Evolutionary conservation across 2,113 vertebrate genomes (phyloP).

Genomic region (Microcebus lehilahytsara): DNA sequence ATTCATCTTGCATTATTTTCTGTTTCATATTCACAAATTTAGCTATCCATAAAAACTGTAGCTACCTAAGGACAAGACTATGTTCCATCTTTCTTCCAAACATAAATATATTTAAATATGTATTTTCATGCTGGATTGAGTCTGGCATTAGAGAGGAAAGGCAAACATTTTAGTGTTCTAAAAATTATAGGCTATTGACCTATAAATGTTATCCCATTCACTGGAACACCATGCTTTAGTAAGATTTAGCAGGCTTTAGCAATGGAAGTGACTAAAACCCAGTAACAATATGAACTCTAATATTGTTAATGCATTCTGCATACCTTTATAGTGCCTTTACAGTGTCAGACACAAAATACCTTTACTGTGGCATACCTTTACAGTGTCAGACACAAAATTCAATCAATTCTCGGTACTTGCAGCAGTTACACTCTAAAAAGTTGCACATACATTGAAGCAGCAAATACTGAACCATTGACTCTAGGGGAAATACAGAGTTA

Average conservation of each 20-base stretch:
- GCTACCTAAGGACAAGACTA: background rate
- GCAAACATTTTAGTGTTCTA: background rate
- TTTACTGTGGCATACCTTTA: too few relatives aligned
- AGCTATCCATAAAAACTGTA: background rate
- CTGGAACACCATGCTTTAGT: background rate
- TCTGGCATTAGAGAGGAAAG: background rate
- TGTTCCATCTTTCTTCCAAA: background rate
- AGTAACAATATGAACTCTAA: background rate
- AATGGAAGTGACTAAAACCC: background rate
- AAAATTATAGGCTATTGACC: background rate
- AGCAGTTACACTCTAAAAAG: background rate
- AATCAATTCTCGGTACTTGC: background rate
- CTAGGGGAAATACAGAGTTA: background rate
- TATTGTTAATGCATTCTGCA: background rate
- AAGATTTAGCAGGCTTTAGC: background rate
- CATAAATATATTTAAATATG: background rate
- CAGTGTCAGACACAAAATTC: background rate
- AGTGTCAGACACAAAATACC: background rate
- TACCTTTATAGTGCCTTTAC: background rate
- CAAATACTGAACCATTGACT: background rate
- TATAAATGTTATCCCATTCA: background rate
- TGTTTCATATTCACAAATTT: slow-evolving; percentile 1
- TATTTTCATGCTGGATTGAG: background rate
- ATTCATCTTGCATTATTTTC: background rate
- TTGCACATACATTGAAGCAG: background rate